Evolutionary conservation across 1,140 invertebrate species (phyloP).

Genomic region (Saccostrea glomerata): DNA sequence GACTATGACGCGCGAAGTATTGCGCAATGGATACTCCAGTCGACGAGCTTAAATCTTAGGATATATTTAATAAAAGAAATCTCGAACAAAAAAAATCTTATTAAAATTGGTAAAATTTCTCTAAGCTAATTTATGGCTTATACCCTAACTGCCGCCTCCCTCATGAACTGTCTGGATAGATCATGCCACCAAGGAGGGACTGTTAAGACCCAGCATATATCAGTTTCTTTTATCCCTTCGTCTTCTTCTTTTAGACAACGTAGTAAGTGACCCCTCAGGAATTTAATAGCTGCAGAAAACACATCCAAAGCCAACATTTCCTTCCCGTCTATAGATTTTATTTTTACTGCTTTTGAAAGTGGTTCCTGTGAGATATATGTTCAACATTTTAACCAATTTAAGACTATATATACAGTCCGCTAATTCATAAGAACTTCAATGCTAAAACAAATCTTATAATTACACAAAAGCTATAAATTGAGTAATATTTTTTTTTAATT

Average conservation of each 20-base stretch:
- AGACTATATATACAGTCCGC: too few species aligned
- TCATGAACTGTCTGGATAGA: slow-evolving; percentile 56
- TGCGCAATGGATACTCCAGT: too few species aligned
- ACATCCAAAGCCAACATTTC: slow-evolving; percentile 41
- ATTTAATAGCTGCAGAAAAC: slow-evolving; percentile 49
- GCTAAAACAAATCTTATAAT: too few species aligned
- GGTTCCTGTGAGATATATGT: neutral
- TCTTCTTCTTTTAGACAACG: slow-evolving; percentile 37
- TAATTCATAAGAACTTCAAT: too few species aligned
- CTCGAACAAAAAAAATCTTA: too few species aligned
- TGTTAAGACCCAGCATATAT: slow-evolving; percentile 55
- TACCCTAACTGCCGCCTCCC: slow-evolving; percentile 51
- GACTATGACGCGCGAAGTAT: too few species aligned
- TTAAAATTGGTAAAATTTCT: too few species aligned
- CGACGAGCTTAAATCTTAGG: too few species aligned
- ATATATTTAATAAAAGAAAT: too few species aligned
- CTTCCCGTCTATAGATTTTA: slow-evolving; percentile 45
- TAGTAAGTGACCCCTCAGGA: slow-evolving; percentile 47
- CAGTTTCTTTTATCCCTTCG: slow-evolving; percentile 33
- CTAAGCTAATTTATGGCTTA: neutral
- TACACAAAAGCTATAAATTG: too few species aligned
- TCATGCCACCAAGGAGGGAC: slow-evolving; percentile 59
- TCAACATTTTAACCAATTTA: too few species aligned
- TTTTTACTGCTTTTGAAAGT: neutral
- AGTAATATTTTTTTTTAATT: too few species aligned